Base-by-base conservation (phyloP, 2,797 vertebrate genomes). In the Graptemys geographica region DNA sequence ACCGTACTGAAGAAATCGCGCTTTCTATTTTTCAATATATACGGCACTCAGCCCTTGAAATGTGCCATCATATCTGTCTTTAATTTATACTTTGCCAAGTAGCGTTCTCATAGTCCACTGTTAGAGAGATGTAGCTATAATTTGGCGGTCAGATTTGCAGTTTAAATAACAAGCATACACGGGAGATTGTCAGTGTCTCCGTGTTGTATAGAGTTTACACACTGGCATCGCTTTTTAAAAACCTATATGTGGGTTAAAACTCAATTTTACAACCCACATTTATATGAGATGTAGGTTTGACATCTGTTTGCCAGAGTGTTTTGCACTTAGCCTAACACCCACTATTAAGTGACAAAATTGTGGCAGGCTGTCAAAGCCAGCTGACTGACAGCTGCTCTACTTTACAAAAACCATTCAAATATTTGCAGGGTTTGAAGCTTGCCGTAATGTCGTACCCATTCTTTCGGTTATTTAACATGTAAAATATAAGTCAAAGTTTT, bases 331-430 rank as follows among this genome's bases (percentile, higher is more conserved):
- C 98, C 98, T 98, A 97, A 98, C 98, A 98, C 98, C 98, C 98
- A 97, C 98, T 97, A 98, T 98, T 98, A 98, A 98, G 98, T 98
- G 98, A 98, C 98, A 98, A 95, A 98, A 98, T 97, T 94, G 98
- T 98, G 98, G 98, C 98, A 98, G 98, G 97, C 98, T 99, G 99
- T 99, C 99, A 99, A 97, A 98, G 97, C 97, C 99, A 98, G 98
- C 98, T 99, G 99, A 98, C 98, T 98, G 98, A 98, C 99, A 99
- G 99, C 98, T 99, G 99, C 98, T 98, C 96, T 85, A 92, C 97
- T 97, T 96, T 94, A 97, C 97, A 98, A 97, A 98, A 98, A 96
- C 97, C 97, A 97, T 97, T 98, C 98, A 98, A 97, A 98, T 98
- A 97, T 98, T 98, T 98, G 97, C 98, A 98, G 97, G 97, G 96